Conservation (phyloP, 2,797 vertebrate genomes). For the Hybognathus amarus region DNA sequence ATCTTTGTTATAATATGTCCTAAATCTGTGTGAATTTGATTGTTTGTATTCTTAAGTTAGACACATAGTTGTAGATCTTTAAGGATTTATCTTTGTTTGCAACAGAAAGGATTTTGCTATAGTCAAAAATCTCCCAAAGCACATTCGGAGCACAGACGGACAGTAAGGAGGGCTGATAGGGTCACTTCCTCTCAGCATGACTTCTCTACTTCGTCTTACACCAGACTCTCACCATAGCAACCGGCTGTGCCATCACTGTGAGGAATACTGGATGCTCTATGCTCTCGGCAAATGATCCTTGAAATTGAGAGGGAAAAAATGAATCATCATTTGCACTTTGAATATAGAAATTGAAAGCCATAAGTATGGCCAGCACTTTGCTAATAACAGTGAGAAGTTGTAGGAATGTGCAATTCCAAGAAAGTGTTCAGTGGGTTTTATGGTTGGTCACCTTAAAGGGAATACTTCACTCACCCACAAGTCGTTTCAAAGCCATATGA, state of each 20-base stretch:
- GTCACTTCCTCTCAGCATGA: constrained; percentile 20
- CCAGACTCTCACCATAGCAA: constrained; percentile 55
- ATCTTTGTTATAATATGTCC: too few species aligned
- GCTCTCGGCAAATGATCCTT: constrained; percentile 79
- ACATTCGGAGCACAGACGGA: constrained; percentile 33
- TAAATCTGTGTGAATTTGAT: too few species aligned
- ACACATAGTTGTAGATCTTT: background rate
- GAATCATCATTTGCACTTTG: constrained; percentile 66
- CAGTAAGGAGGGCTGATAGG: constrained; percentile 33
- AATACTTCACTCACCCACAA: background rate
- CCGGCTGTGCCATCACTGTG: constrained; percentile 43
- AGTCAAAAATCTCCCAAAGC: constrained; percentile 12
- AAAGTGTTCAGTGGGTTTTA: constrained; percentile 37
- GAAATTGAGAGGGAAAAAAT: constrained; percentile 81
- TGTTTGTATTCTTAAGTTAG: too few species aligned
- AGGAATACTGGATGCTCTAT: constrained; percentile 70
- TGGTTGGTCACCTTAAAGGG: constrained; percentile 30
- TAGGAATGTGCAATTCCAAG: constrained; percentile 50
- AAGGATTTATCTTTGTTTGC: background rate
- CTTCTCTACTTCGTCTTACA: constrained; percentile 10
- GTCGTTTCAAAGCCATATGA: background rate
- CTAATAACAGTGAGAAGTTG: constrained; percentile 50
- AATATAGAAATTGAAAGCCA: constrained; percentile 72
- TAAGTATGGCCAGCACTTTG: constrained; percentile 55
- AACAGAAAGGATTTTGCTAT: background rate